Conservation (phyloP, 2,113 vertebrate genomes). For the Percopsis transmontana region DNA sequence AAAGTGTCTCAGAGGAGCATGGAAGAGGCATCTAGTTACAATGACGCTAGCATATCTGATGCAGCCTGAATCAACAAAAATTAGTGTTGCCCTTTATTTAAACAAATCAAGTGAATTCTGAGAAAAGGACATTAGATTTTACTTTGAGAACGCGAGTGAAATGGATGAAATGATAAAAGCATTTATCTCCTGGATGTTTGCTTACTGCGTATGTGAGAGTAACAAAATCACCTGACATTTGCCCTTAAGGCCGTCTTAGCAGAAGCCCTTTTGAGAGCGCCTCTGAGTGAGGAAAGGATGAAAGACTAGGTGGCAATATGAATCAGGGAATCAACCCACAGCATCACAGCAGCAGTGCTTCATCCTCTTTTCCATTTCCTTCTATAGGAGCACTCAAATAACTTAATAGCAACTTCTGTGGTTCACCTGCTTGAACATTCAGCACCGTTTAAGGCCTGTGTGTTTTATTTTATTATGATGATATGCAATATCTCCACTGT, state of each 20-base stretch:
- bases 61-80: too few relatives aligned
- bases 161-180: too few relatives aligned
- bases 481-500: too few relatives aligned
- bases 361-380: constrained; percentile 5
- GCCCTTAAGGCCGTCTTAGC: constrained; percentile 41
- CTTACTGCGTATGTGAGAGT: constrained; percentile 31
- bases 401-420: constrained; percentile 37
- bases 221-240: constrained; percentile 36
- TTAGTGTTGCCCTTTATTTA: too few relatives aligned
- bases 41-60: too few relatives aligned
- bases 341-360: constrained; percentile 29
- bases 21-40: too few relatives aligned
- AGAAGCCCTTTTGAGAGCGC: constrained; percentile 43
- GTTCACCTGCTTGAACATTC: constrained; percentile 19
- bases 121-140: too few relatives aligned
- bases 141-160: too few relatives aligned
- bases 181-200: constrained; percentile 26
- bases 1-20: background rate
- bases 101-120: too few relatives aligned
- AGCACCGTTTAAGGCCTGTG: background rate
- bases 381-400: constrained; percentile 20
- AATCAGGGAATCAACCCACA: constrained; percentile 12
- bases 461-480: too few relatives aligned
- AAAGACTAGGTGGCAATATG: constrained; percentile 24
- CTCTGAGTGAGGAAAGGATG: constrained; percentile 21